Evolutionary conservation across 1,140 invertebrate species (phyloP).

Genomic region (Harpegnathos saltator): DNA sequence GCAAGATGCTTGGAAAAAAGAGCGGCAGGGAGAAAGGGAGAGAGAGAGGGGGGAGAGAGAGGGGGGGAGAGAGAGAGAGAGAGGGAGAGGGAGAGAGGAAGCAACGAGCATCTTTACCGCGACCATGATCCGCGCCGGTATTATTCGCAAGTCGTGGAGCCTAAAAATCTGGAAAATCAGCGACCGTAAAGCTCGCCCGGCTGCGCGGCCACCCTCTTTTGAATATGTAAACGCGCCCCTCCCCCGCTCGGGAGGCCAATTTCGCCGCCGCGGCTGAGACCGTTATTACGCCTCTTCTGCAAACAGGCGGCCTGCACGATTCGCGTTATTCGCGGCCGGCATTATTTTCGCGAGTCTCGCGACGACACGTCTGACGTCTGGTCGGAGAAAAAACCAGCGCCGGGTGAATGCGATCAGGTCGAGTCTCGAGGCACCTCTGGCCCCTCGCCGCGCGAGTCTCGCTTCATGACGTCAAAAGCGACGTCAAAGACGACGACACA

Average conservation of each 20-base stretch:
- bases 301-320: constrained; percentile 27
- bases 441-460: too few relatives aligned
- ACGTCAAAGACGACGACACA: too few relatives aligned
- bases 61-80: too few relatives aligned
- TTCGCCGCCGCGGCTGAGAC: background rate
- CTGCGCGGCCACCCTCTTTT: constrained; percentile 9
- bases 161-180: constrained; percentile 40
- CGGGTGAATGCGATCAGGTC: too few relatives aligned
- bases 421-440: too few relatives aligned
- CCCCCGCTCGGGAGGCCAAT: constrained; percentile 1
- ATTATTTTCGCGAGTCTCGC: constrained; percentile 23
- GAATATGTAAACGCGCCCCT: constrained; percentile 55
- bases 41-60: too few relatives aligned
- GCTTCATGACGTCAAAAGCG: too few relatives aligned
- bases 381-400: too few relatives aligned
- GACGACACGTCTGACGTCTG: too few relatives aligned
- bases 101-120: constrained; percentile 62
- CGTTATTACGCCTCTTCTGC: constrained; percentile 39
- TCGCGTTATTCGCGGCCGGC: background rate
- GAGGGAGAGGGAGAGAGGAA: background rate
- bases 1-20: background rate
- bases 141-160: constrained; percentile 46
- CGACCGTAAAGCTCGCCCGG: background rate
- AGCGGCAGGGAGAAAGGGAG: too few relatives aligned
- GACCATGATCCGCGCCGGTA: constrained; percentile 43